Evolutionary conservation across 2,113 vertebrate species (phyloP).

Genomic region (Ophthalmolycus amberensis): DNA sequence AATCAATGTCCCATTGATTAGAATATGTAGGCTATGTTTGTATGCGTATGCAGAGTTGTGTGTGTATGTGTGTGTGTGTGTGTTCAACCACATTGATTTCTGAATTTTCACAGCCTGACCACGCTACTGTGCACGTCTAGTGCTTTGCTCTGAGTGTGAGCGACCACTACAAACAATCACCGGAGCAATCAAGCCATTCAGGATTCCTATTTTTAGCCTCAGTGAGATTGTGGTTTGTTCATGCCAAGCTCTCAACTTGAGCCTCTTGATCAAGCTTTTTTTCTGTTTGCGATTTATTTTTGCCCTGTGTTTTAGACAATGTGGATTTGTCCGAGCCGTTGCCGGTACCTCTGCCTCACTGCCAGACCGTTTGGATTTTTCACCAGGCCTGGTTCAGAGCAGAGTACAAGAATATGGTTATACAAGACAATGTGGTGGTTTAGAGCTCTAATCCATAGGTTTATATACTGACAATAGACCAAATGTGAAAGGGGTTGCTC

Average conservation of each 20-base stretch:
- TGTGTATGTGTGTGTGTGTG: background rate
- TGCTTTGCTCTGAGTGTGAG: no score
- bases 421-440: background rate
- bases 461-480: background rate
- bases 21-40: constrained; percentile 23
- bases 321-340: background rate
- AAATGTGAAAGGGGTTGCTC: background rate
- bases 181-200: background rate
- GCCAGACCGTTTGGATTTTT: background rate
- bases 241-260: background rate
- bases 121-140: background rate
- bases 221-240: background rate
- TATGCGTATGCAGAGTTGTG: background rate
- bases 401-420: background rate
- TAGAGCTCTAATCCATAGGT: background rate
- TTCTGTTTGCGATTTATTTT: background rate
- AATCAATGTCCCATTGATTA: constrained; percentile 33
- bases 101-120: background rate
- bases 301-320: background rate
- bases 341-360: background rate
- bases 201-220: background rate
- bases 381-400: background rate
- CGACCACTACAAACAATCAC: background rate
- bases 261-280: background rate
- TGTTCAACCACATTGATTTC: constrained; percentile 17